Evolutionary conservation across 2,888 invertebrate species (phyloP), one percentile per base, ranked within the genome.

Genomic region (Gisinianus flammeolus): DNA sequence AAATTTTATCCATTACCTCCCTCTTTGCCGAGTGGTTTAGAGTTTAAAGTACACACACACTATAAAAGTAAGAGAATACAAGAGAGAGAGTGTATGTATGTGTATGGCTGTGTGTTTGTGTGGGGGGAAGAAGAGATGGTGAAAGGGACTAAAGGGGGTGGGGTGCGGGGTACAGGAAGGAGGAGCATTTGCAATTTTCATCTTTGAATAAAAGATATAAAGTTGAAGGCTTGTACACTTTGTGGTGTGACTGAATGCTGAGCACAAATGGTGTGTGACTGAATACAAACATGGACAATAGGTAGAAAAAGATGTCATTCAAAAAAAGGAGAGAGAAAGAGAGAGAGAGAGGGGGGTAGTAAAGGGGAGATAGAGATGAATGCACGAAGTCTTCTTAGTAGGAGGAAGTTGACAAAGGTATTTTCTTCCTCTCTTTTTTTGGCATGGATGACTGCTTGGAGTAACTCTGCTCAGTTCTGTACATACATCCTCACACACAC

Each of bases 241-340:
- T 19, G 62, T 10, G 26, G 67, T 67, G 67, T 67, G 31, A 33
- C 28, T 54, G 33, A 54, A 26, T 54, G 52, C 22, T 22, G 67
- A 67, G n/a, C 22, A 22, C 67, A 70, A 76, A 76, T 76, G 66
- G 72, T 67, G 35, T 66, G 66, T 77, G 77, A 71, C 76, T 33
- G 77, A 77, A 62, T 71, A 70, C 64, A 52, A 62, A 76, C 68
- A 66, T 56, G 71, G 77, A 77, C 77, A 77, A 77, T 72, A 77
- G 77, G 72, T 72, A 76, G 77, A 70, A 72, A 77, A 72, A 66
- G 68, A 70, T 79, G 71, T 76, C 67, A 77, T 70, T 77, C 56
- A 62, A 66, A 67, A n/a, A 67, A 74, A 71, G 74, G 64, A 64
- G 30, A 33, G 64, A 68, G 19, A 56, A 73, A 73, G 69, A 71